Evolutionary conservation across 2,113 vertebrate species (phyloP).

Genomic region (Polyodon spathula): DNA sequence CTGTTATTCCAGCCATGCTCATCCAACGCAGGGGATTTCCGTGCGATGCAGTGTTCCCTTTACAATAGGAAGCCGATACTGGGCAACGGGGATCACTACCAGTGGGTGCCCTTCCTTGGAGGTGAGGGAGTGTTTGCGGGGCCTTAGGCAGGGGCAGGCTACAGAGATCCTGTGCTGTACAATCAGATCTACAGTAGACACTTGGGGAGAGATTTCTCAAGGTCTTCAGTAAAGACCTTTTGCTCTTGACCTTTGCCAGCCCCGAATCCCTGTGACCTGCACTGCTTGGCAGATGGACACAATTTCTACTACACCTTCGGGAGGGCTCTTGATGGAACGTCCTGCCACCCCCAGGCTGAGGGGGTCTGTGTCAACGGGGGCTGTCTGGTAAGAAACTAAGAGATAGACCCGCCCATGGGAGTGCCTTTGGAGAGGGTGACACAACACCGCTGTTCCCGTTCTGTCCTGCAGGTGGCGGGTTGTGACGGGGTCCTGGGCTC

Average conservation of each 20-base stretch:
- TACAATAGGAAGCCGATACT: no score
- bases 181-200: no score
- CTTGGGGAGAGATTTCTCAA: no score
- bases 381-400: constrained; percentile 49
- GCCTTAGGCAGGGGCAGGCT: no score
- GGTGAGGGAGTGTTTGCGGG: no score
- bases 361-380: constrained; percentile 51
- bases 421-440: not conserved
- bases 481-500: constrained; percentile 61
- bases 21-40: no score
- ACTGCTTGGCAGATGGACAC: constrained; percentile 60
- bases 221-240: no score
- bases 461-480: constrained; percentile 41
- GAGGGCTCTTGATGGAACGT: constrained; percentile 60
- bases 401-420: not conserved
- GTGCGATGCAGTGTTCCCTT: no score
- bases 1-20: no score
- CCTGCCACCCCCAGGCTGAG: constrained; percentile 34
- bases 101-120: no score
- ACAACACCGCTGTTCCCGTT: not conserved
- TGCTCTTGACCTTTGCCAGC: constrained; percentile 39
- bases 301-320: constrained; percentile 69
- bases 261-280: constrained; percentile 58
- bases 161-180: no score
- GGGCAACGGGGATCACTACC: no score